Conservation (phyloP, 2,888 invertebrate species). For the Lacanobia oleracea region DNA sequence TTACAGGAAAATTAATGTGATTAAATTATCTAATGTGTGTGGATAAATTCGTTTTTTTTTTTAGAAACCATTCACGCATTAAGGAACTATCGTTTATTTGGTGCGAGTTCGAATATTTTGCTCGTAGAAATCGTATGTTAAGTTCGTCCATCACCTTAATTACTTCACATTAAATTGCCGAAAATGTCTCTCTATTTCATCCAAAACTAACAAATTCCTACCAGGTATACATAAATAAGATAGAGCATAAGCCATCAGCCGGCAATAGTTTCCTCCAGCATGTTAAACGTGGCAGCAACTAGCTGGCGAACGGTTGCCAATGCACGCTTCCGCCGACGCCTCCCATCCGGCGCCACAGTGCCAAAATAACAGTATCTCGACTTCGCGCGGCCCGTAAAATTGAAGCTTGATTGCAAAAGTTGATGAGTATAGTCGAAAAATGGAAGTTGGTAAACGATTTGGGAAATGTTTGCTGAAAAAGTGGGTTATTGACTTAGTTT, state of each 20-base stretch:
- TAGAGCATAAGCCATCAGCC: slow-evolving; percentile 1
- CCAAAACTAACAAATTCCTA: neutral
- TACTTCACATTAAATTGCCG: no score
- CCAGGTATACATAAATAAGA: neutral
- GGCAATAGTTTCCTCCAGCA: slow-evolving; percentile 30
- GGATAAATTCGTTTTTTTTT: no score
- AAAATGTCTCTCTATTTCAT: no score
- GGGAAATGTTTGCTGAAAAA: neutral
- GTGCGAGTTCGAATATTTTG: no score
- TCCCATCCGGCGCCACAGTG: slow-evolving; percentile 30
- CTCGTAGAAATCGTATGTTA: no score
- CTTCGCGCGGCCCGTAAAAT: neutral
- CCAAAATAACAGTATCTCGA: slow-evolving; percentile 37
- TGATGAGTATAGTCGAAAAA: neutral
- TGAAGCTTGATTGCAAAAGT: slow-evolving; percentile 19
- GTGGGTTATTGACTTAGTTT: neutral
- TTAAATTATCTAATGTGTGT: no score
- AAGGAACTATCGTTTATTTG: no score
- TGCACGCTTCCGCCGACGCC: slow-evolving; percentile 65
- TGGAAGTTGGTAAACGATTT: neutral
- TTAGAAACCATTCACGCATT: no score
- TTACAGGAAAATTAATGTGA: no score
- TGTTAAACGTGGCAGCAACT: slow-evolving; percentile 44
- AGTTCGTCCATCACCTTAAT: no score
- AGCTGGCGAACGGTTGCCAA: slow-evolving; percentile 57